These are phyloP conservation scores for Varanus salvator DNA, from an alignment of 2,113 vertebrate species.

Conservation along the genomic window DNA sequence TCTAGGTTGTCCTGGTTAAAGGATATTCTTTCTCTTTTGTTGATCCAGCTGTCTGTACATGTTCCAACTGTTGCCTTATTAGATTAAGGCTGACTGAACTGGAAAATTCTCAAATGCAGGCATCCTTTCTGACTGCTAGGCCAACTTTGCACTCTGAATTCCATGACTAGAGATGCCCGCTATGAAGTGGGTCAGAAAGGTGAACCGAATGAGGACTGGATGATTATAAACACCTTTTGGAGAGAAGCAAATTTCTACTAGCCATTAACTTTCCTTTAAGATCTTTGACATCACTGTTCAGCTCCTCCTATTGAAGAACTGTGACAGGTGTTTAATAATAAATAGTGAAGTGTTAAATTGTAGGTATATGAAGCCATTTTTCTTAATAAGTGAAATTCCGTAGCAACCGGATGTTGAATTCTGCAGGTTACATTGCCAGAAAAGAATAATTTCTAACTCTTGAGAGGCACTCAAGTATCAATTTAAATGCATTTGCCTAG, in stretches of 20 bases:
- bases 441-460: conserved; percentile 17
- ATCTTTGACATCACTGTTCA: background rate
- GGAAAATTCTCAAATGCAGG: background rate
- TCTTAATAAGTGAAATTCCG: background rate
- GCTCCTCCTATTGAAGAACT: background rate
- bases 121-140: background rate
- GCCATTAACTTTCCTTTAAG: background rate
- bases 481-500: background rate
- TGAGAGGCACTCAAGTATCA: background rate
- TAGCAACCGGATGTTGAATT: conserved; percentile 11
- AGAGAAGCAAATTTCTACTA: background rate
- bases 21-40: background rate
- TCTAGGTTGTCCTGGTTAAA: conserved; percentile 31
- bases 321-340: background rate
- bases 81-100: background rate
- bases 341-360: background rate
- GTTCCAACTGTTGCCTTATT: background rate
- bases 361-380: background rate
- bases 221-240: conserved; percentile 1
- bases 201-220: background rate
- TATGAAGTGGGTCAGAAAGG: background rate
- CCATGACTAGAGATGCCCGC: background rate
- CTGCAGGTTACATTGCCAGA: background rate
- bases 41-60: background rate
- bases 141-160: background rate